A percentile compares a stretch with the other conserved stretches of the same genome.
Conservation (phyloP, 2,797 vertebrate genomes). For the Malurus leucopterus region DNA sequence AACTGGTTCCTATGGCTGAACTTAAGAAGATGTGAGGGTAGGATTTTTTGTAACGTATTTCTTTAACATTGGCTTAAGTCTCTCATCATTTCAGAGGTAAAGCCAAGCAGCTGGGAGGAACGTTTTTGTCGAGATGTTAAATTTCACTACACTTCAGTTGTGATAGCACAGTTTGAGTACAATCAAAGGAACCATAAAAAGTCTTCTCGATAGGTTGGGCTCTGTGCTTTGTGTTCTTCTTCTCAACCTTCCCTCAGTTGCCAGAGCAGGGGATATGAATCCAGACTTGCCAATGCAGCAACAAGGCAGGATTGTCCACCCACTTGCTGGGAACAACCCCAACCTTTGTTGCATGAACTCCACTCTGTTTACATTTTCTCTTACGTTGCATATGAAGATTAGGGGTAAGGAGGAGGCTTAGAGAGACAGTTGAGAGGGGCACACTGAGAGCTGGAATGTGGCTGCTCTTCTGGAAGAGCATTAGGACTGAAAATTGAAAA, state of each 20-base stretch:
- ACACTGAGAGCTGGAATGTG: slow-evolving; percentile 81
- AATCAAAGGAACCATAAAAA: slow-evolving; percentile 61
- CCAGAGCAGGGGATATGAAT: slow-evolving; percentile 43
- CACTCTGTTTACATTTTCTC: slow-evolving; percentile 44
- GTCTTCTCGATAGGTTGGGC: slow-evolving; percentile 54
- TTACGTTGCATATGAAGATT: slow-evolving; percentile 63
- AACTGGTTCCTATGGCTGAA: slow-evolving; percentile 57
- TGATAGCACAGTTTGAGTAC: slow-evolving; percentile 51
- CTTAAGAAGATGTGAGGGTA: slow-evolving; percentile 50
- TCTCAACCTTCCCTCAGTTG: slow-evolving; percentile 60
- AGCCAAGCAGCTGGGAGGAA: slow-evolving; percentile 57
- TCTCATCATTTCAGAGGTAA: slow-evolving; percentile 51
- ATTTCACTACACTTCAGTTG: slow-evolving; percentile 38
- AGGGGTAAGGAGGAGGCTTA: slow-evolving; percentile 77
- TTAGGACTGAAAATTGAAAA: slow-evolving; percentile 84
- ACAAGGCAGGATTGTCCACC: slow-evolving; percentile 46
- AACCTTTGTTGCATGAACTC: slow-evolving; percentile 45
- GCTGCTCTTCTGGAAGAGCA: slow-evolving; percentile 76
- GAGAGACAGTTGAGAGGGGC: slow-evolving; percentile 86
- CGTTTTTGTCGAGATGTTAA: slow-evolving; percentile 16
- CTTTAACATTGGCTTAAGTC: slow-evolving; percentile 55
- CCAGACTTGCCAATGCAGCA: slow-evolving; percentile 42
- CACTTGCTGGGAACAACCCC: slow-evolving; percentile 42
- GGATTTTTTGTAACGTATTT: slow-evolving; percentile 40
- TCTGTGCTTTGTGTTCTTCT: slow-evolving; percentile 73